Percentiles rank a stretch among this genome's conserved stretches.
Conservation (phyloP, 2,888 invertebrate species). For the Bugulina stolonifera region DNA sequence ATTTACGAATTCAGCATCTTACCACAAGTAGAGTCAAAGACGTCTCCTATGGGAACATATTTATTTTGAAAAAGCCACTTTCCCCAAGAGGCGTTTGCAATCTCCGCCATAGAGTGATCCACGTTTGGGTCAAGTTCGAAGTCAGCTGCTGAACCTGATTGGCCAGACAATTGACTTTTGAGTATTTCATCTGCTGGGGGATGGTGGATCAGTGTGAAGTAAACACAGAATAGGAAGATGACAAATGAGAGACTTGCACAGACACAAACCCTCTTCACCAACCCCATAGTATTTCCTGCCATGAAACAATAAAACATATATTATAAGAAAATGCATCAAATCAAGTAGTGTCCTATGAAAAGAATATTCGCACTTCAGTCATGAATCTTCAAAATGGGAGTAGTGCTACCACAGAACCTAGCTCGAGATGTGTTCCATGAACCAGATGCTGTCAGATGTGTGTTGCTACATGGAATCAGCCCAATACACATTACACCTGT, state of each 20-base stretch:
- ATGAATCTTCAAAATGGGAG: too few relatives aligned
- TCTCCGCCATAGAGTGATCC: slow-evolving; percentile 4
- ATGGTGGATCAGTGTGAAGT: neutral
- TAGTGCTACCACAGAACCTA: too few relatives aligned
- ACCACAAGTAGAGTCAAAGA: slow-evolving; percentile 1
- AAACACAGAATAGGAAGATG: neutral
- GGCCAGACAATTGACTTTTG: neutral
- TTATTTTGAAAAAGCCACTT: neutral
- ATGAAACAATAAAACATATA: too few relatives aligned
- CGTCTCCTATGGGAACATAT: slow-evolving; percentile 4
- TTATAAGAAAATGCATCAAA: too few relatives aligned
- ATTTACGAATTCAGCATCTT: too few relatives aligned
- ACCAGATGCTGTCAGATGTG: too few relatives aligned
- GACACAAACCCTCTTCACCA: neutral
- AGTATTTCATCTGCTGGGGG: slow-evolving; percentile 17
- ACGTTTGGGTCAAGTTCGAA: neutral
- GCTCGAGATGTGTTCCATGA: too few relatives aligned
- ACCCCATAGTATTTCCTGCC: neutral
- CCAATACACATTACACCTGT: too few relatives aligned
- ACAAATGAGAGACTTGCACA: neutral
- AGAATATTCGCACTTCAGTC: too few relatives aligned
- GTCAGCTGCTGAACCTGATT: too few relatives aligned
- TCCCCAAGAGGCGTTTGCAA: neutral
- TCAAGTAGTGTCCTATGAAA: too few relatives aligned
- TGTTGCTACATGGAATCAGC: too few relatives aligned